Percentiles rank a stretch among this genome's conserved stretches.
These are phyloP conservation scores for Cherax quadricarinatus DNA, from an alignment of 1,140 invertebrate genomes.

Conservation along the genomic window DNA sequence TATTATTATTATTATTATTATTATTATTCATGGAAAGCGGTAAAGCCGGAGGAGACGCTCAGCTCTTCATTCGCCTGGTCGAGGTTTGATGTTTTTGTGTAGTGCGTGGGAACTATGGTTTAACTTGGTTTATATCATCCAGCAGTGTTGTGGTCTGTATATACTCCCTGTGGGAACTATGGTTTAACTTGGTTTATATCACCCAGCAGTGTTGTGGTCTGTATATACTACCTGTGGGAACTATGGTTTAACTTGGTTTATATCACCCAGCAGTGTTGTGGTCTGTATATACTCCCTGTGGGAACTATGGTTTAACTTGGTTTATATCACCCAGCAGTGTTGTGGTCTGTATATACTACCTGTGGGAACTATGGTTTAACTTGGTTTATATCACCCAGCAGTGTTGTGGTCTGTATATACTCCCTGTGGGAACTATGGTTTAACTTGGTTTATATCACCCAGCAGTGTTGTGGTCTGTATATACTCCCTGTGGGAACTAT, in stretches of 20 bases:
- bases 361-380: neutral
- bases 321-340: neutral
- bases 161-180: neutral
- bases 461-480: neutral
- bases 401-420: neutral
- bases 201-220: neutral
- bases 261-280: neutral
- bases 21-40: too few species aligned
- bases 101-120: too few species aligned
- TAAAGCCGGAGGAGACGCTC: too few species aligned
- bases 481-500: neutral
- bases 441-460: too few species aligned
- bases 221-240: neutral
- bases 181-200: too few species aligned
- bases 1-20: too few species aligned
- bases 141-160: neutral
- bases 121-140: too few species aligned
- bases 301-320: too few species aligned
- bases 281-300: neutral
- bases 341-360: neutral
- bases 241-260: too few species aligned
- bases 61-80: too few species aligned
- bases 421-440: neutral
- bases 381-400: neutral
- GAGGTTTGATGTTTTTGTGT: too few species aligned